Conservation (phyloP, 2,113 vertebrate genomes). For the Callocephalon fimbriatum region DNA sequence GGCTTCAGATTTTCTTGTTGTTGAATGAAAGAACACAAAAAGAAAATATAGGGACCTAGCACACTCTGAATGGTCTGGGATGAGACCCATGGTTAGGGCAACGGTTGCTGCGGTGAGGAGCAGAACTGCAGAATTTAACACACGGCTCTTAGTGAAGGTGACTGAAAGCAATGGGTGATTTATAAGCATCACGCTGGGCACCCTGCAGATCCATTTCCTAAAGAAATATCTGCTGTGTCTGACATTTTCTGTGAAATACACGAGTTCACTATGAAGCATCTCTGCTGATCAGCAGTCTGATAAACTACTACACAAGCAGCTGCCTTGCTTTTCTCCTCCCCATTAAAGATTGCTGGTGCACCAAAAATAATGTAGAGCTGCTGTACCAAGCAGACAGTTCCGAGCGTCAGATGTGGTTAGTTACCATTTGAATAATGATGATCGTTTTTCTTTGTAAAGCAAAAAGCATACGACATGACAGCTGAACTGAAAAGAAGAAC, state of each 20-base stretch:
- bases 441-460: not conserved
- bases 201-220: not conserved
- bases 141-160: fast-evolving
- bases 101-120: not conserved
- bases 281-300: not conserved
- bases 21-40: not conserved
- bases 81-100: not conserved
- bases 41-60: not conserved
- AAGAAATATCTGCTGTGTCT: not conserved
- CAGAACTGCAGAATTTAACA: not conserved
- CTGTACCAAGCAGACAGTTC: not conserved
- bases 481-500: not conserved
- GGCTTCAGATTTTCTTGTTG: not conserved
- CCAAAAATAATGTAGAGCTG: constrained; percentile 30
- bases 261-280: not conserved
- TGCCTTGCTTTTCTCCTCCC: not conserved
- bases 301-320: constrained; percentile 5
- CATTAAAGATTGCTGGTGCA: not conserved
- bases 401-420: constrained; percentile 43
- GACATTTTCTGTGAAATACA: constrained; percentile 30
- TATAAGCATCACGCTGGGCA: not conserved
- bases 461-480: not conserved
- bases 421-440: constrained; percentile 14
- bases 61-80: not conserved
- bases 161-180: not conserved